Conservation (phyloP, 2,888 invertebrate genomes). For the Griposia aprilina region DNA sequence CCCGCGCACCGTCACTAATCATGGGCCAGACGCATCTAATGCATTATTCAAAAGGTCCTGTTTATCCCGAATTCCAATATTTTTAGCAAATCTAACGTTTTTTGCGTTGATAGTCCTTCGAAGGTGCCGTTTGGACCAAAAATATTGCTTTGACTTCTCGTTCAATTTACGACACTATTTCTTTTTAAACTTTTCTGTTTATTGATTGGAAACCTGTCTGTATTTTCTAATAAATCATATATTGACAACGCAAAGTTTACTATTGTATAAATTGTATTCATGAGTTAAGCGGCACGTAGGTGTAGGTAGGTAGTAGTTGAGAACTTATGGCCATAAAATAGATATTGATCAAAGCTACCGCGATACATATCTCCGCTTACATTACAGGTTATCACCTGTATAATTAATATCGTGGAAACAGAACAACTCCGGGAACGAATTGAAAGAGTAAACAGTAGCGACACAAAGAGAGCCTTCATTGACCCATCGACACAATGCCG, state of each 20-base stretch:
- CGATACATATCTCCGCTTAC: constrained; percentile 70
- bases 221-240: constrained; percentile 29
- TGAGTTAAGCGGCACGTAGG: constrained; percentile 37
- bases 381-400: constrained; percentile 79
- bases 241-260: constrained; percentile 20
- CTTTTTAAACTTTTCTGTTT: constrained; percentile 2
- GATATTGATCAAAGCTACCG: constrained; percentile 70
- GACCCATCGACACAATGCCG: constrained; percentile 83
- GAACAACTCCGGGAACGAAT: constrained; percentile 78
- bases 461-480: constrained; percentile 86
- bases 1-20: constrained; percentile 82
- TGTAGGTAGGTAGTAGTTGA: constrained; percentile 33
- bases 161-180: constrained; percentile 1
- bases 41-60: constrained; percentile 85
- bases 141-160: neutral
- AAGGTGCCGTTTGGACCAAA: constrained; percentile 31
- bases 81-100: constrained; percentile 74
- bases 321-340: constrained; percentile 61
- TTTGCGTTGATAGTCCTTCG: constrained; percentile 55
- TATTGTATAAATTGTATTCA: constrained; percentile 44
- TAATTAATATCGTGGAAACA: constrained; percentile 81
- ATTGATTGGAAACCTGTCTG: constrained; percentile 21
- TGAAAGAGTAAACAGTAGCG: constrained; percentile 84
- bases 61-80: constrained; percentile 79
- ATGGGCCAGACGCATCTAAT: constrained; percentile 82